Conservation (phyloP, 2,888 invertebrate species). For the Drosophila prolongata region DNA sequence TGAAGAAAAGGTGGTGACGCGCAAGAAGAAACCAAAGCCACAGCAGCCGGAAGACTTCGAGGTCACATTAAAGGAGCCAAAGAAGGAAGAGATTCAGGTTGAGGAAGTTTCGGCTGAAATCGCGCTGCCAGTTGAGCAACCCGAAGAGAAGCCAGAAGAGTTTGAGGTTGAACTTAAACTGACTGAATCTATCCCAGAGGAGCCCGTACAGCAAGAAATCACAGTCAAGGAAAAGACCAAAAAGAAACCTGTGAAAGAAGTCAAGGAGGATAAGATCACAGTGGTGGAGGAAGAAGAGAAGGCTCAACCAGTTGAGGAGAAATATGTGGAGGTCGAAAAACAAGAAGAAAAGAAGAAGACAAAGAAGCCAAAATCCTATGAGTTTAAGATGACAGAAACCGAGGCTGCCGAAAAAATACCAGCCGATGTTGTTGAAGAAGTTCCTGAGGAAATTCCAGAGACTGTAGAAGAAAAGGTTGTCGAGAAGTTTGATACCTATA, state of each 20-base stretch:
- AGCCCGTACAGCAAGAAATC: constrained; percentile 74
- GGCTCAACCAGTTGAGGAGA: constrained; percentile 31
- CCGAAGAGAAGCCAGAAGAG: constrained; percentile 81
- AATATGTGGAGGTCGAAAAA: constrained; percentile 17
- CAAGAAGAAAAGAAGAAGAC: constrained; percentile 48
- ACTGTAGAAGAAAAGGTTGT: constrained; percentile 49
- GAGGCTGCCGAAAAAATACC: constrained; percentile 66
- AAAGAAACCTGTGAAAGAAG: constrained; percentile 59
- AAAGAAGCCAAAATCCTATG: constrained; percentile 60
- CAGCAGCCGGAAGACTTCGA: constrained; percentile 79
- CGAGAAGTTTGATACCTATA: constrained; percentile 68
- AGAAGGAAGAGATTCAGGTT: constrained; percentile 51
- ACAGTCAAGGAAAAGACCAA: constrained; percentile 67
- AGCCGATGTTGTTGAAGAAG: constrained; percentile 61
- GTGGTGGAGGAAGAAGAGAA: constrained; percentile 38
- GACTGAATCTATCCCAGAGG: constrained; percentile 67
- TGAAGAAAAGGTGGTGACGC: constrained; percentile 81
- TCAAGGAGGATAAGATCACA: constrained; percentile 48
- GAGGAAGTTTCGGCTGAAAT: constrained; percentile 70
- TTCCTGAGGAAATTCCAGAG: constrained; percentile 52
- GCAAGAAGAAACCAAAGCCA: constrained; percentile 82
- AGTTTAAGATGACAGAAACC: constrained; percentile 74
- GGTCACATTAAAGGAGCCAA: constrained; percentile 71
- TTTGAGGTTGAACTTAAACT: constrained; percentile 68
- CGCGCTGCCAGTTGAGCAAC: constrained; percentile 52